These are phyloP conservation scores for Hylyphantes graminicola DNA, from an alignment of 1,140 invertebrate species.

Conservation along the genomic window DNA sequence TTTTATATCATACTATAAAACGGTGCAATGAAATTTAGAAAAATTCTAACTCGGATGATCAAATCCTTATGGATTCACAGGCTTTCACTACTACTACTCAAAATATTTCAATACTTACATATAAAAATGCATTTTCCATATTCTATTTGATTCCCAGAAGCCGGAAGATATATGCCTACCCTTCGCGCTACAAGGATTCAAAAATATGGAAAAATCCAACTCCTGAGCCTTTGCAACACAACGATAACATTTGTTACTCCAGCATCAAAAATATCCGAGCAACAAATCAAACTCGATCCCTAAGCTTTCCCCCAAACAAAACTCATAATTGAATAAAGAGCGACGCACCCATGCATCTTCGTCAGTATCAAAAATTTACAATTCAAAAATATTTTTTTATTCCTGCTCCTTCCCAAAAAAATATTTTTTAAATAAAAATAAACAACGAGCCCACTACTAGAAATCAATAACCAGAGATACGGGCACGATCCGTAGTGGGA, in stretches of 20 bases:
- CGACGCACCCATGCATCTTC: background rate
- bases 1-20: too few relatives aligned
- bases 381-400: slow-evolving; percentile 1
- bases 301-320: background rate
- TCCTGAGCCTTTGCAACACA: too few relatives aligned
- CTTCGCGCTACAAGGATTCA: background rate
- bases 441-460: background rate
- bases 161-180: background rate
- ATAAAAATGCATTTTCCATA: too few relatives aligned
- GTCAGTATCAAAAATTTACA: slow-evolving; percentile 15
- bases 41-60: too few relatives aligned
- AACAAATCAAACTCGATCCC: background rate
- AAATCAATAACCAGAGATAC: background rate
- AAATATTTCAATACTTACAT: too few relatives aligned
- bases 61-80: too few relatives aligned
- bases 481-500: background rate
- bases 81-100: too few relatives aligned
- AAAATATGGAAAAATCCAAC: background rate
- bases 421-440: background rate
- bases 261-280: background rate
- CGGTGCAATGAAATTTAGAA: too few relatives aligned
- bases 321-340: slow-evolving; percentile 23
- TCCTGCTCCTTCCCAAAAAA: background rate
- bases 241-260: background rate
- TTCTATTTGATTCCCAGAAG: background rate